Evolutionary conservation across 2,888 invertebrate species (phyloP), one percentile per base, ranked within the genome.

Genomic region (Steinernema hermaphroditum): DNA sequence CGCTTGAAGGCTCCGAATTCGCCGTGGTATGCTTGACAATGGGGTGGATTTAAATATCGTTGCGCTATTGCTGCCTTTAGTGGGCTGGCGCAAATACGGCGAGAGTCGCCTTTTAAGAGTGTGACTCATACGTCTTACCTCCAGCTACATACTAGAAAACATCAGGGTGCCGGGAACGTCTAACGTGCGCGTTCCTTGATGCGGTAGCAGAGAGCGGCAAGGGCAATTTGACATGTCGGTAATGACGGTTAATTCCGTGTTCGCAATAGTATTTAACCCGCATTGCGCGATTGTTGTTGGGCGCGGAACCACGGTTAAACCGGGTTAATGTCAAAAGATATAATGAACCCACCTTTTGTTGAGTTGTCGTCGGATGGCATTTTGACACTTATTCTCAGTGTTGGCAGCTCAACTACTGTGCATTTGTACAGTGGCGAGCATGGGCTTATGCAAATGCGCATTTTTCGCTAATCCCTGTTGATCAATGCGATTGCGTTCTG

Each of bases 201-300:
- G 16, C 46, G 22, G 46, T 46, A 16, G n/a, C 46, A 6, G 22
- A 19, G 46, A 9, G 22, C 22, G 46, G 6, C 6, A 19, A 16
- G 16, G 46, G 22, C n/a, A 46, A 46, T 19, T 46, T 6, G 46
- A 46, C 6, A 16, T 62, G 27, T 62, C 62, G 62, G 62, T 62
- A 62, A 62, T 62, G 62, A 62, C 29, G 62, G 62, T 62, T 62
- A 62, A 29, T 62, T 32, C 34, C 34, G 29, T 62, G 29, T 62
- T 62, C 32, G 62, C 32, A 32, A n/a, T 62, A 62, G 62, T 62
- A 62, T 62, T 62, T 62, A 62, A 62, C 62, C 62, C 32, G 62
- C 62, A 62, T 62, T 62, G 27, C 62, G 32, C 34, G 62, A 62
- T 62, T 62, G 62, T 62, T 62, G 62, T 62, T 54, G 24, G 12